Base-by-base conservation (phyloP, 2,113 vertebrate species). In the Thunnus thynnus region DNA sequence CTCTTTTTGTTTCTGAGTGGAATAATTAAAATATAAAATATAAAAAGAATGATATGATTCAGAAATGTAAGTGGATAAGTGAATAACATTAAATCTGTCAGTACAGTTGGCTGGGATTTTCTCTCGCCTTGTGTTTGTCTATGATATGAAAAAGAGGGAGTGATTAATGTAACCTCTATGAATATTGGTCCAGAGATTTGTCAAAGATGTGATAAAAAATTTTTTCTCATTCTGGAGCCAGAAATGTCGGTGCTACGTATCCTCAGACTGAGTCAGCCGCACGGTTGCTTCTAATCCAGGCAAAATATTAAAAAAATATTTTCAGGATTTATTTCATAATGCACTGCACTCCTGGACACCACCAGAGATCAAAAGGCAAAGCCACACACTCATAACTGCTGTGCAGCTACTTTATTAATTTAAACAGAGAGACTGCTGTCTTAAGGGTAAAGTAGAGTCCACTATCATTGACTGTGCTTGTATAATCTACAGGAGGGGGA, bases 81-180 rank as follows among this genome's bases (percentile, higher is more conserved):
- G 82, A 67, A 67, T 68, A 78, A 80, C 60, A 76, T 87, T 77
- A 79, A 74, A 84, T 79, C 56, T 68, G 63, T 78, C 51, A 3
- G 44, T 25, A 76, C 51, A 75, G 61, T 61, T 69, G 36, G 44
- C 67, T 5, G 4, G n/a, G 66, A 20, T 54, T 52, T 75, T 54
- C 66, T 64, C n/a, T 77, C 11, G 64, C 54, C 55, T n/a, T 7
- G 11, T 88, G 76, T 92, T 85, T 90, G 64, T 66, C 83, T 65
- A 5, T 10, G 65, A 72, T 77, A 85, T 83, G 82, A 88, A 77
- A 64, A 56, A 41, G 3, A 18, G 44, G 2, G 25, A 46, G 52
- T 88, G 76, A 89, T 82, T 81, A 83, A 85, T 86, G 83, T 82
- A 78, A 81, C 81, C 79, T 83, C 81, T 22, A 62, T 22, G 68